These are phyloP conservation scores for Galaxias olidus DNA, from an alignment of 2,797 vertebrate genomes.

Conservation along the genomic window DNA sequence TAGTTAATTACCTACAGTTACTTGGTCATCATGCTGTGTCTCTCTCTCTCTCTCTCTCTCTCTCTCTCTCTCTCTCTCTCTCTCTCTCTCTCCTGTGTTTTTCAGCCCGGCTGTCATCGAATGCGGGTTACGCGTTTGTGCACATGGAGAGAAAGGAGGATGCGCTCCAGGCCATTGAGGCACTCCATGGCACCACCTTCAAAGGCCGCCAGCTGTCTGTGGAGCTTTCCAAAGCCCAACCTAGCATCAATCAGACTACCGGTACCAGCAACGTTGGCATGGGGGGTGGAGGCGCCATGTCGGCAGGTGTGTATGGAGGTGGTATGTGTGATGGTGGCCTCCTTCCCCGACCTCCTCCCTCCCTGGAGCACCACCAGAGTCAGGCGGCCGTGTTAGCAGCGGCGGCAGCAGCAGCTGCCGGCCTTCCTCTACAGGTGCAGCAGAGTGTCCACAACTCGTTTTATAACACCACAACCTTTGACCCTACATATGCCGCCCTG, in stretches of 20 bases:
- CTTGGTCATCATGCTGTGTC: slow-evolving; percentile 1
- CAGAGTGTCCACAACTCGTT: slow-evolving; percentile 83
- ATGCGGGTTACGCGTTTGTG: slow-evolving; percentile 94
- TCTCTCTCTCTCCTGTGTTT: slow-evolving; percentile 7
- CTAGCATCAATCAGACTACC: slow-evolving; percentile 68
- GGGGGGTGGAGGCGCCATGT: slow-evolving; percentile 1
- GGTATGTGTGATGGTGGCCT: too few relatives aligned
- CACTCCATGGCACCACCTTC: slow-evolving; percentile 91
- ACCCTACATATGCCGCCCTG: slow-evolving; percentile 80
- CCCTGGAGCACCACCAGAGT: slow-evolving; percentile 83
- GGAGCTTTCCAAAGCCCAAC: slow-evolving; percentile 88
- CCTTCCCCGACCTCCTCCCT: slow-evolving; percentile 40
- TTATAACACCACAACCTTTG: slow-evolving; percentile 81
- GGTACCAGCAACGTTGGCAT: slow-evolving; percentile 40
- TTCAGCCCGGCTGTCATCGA: slow-evolving; percentile 80
- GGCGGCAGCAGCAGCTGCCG: slow-evolving; percentile 72
- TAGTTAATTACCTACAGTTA: background rate
- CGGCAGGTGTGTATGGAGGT: background rate
- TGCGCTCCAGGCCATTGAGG: slow-evolving; percentile 88
- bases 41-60: background rate
- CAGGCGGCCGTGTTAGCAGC: slow-evolving; percentile 79
- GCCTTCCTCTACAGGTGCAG: slow-evolving; percentile 79
- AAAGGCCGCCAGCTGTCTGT: slow-evolving; percentile 94
- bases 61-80: background rate
- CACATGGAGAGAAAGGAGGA: slow-evolving; percentile 98